Evolutionary conservation across 2,888 invertebrate genomes (phyloP).

Genomic region (Sminthurides aquaticus): DNA sequence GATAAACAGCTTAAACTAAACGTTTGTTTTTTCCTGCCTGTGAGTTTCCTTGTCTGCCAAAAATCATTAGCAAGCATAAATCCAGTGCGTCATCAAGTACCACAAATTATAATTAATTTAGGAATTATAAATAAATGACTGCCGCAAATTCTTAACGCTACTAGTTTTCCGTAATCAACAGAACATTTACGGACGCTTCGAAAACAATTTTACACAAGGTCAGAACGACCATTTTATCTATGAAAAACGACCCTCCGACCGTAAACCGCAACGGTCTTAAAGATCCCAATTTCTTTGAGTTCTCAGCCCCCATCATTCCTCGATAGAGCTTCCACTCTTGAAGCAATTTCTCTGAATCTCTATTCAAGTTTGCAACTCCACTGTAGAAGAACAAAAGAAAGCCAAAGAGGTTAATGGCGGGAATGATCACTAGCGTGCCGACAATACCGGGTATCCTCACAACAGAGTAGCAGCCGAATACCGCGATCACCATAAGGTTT

Average conservation of each 20-base stretch:
- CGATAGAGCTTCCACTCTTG: background rate
- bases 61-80: no score
- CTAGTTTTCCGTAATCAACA: no score
- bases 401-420: background rate
- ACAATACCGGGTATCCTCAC: background rate
- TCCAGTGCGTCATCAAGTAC: no score
- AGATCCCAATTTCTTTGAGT: background rate
- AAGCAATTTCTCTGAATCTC: background rate
- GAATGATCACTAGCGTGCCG: background rate
- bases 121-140: no score
- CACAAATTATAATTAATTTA: no score
- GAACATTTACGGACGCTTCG: background rate
- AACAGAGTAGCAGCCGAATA: background rate
- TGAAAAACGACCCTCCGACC: background rate
- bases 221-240: background rate
- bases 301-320: background rate
- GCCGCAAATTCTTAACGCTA: no score
- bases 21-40: no score
- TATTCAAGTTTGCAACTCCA: background rate
- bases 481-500: background rate
- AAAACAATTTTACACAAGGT: slow-evolving; percentile 2
- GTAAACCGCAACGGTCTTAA: background rate
- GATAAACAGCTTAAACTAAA: no score
- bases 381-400: background rate
- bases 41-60: no score